A percentile compares a stretch with the other conserved stretches of the same genome.
Evolutionary conservation across 2,888 invertebrate genomes (phyloP).

Genomic region (Polyommatus icarus): DNA sequence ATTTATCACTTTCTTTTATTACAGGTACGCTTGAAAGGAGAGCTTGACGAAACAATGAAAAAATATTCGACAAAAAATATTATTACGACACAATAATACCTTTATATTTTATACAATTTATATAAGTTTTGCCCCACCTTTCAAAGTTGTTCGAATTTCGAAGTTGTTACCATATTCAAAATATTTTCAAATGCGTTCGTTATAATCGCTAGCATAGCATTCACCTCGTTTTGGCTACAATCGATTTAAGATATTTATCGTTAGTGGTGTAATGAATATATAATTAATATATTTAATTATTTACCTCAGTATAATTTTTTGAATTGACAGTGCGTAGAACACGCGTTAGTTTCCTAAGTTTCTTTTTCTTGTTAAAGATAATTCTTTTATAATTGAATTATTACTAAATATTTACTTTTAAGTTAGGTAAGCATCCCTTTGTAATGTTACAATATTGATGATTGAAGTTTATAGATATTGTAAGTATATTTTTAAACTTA

Average conservation of each 20-base stretch:
- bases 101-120: constrained; percentile 61
- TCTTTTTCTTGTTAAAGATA: constrained; percentile 30
- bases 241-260: constrained; percentile 5
- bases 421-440: constrained; percentile 71
- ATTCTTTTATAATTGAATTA: constrained; percentile 31
- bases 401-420: constrained; percentile 52
- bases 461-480: constrained; percentile 57
- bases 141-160: constrained; percentile 39
- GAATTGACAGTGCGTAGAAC: constrained; percentile 27
- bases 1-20: constrained; percentile 43
- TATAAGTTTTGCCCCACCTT: constrained; percentile 57
- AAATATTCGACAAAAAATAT: constrained; percentile 53
- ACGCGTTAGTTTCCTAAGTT: constrained; percentile 32
- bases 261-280: constrained; percentile 16
- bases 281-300: constrained; percentile 31
- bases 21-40: constrained; percentile 71
- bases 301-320: constrained; percentile 33
- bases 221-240: constrained; percentile 22
- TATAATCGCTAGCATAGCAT: constrained; percentile 7
- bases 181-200: constrained; percentile 10
- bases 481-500: constrained; percentile 66
- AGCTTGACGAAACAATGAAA: constrained; percentile 52
- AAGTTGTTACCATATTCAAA: constrained; percentile 41
- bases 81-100: constrained; percentile 54
- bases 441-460: constrained; percentile 54